Evolutionary conservation across 1,140 invertebrate species (phyloP).

Genomic region (Diorhabda sublineata): DNA sequence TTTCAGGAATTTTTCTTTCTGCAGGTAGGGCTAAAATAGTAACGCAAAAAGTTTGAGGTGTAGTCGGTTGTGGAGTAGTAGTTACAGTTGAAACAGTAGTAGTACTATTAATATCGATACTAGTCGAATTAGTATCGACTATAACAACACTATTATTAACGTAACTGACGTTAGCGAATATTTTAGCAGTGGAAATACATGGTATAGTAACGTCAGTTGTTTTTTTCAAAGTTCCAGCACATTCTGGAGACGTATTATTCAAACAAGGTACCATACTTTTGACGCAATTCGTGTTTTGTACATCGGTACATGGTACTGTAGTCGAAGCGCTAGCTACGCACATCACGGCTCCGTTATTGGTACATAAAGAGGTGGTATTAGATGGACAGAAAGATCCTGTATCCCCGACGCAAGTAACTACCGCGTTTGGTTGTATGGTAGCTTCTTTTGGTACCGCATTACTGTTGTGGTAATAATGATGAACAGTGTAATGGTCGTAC

Average conservation of each 20-base stretch:
- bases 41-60: constrained; percentile 26
- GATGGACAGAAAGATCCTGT: constrained; percentile 32
- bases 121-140: constrained; percentile 9
- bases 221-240: constrained; percentile 18
- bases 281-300: constrained; percentile 29
- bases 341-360: constrained; percentile 35
- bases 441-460: constrained; percentile 27
- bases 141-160: constrained; percentile 33
- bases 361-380: constrained; percentile 33
- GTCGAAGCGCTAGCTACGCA: constrained; percentile 31
- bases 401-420: constrained; percentile 30
- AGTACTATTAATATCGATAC: constrained; percentile 4
- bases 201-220: constrained; percentile 25
- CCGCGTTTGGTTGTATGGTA: constrained; percentile 27
- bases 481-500: constrained; percentile 36
- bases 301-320: constrained; percentile 30
- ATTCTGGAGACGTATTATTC: constrained; percentile 26
- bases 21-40: constrained; percentile 33
- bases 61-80: constrained; percentile 10
- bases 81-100: not conserved
- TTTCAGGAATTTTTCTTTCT: constrained; percentile 26
- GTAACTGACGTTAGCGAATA: constrained; percentile 30
- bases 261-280: constrained; percentile 30
- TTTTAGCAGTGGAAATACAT: constrained; percentile 31
- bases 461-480: constrained; percentile 37